phyloP scores from a whole-genome alignment of 2,888 invertebrate genomes.

The Yponomeuta plumbellus region DNA sequence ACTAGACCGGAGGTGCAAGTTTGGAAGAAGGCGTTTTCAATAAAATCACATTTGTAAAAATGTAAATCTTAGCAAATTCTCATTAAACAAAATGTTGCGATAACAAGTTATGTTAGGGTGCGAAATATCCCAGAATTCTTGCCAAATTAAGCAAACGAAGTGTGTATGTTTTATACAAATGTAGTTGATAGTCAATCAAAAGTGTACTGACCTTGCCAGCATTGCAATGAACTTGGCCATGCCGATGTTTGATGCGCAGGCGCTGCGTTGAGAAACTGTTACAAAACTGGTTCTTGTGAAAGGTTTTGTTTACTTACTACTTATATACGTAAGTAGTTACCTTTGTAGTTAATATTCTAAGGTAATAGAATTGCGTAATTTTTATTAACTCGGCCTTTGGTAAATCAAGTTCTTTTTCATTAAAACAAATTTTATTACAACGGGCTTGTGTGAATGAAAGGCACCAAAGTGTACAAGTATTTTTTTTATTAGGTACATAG shows the following conservation, averaged over 20 bases:
- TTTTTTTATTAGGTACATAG: no score
- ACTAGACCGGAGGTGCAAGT: no score
- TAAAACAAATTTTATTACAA: not conserved
- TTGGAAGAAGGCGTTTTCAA: no score
- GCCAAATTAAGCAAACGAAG: no score
- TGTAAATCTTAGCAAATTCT: no score
- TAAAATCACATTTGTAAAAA: no score
- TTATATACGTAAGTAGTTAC: not conserved
- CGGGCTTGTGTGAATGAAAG: no score
- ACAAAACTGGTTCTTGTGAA: conserved; percentile 7
- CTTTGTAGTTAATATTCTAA: not conserved
- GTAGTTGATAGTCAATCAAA: not conserved
- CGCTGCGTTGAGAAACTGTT: conserved; percentile 5
- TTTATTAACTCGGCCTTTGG: not conserved
- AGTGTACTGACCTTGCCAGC: not conserved
- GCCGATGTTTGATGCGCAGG: conserved; percentile 13
- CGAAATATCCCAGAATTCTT: no score
- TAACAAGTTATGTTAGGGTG: no score
- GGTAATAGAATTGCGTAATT: not conserved
- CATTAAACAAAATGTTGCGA: no score
- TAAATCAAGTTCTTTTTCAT: not conserved
- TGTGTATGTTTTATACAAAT: not conserved
- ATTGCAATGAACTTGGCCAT: conserved; percentile 23
- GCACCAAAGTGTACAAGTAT: no score
- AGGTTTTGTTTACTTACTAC: not conserved